Conservation (phyloP, 2,113 vertebrate species). For the Bostrychus sinensis region DNA sequence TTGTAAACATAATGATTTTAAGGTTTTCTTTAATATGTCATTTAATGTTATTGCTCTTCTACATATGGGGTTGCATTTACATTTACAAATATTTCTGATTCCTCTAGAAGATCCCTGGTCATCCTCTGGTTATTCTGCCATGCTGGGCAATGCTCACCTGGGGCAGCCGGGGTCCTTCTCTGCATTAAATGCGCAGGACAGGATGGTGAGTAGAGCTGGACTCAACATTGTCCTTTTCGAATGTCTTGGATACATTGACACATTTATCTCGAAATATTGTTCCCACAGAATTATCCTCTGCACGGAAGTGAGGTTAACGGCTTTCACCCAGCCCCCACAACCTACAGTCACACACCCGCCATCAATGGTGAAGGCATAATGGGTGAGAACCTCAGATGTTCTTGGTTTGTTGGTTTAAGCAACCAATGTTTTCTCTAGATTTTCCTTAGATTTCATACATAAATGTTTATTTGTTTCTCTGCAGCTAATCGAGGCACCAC, state of each 20-base stretch:
- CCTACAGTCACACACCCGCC: slow-evolving; percentile 90
- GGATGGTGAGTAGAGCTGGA: slow-evolving; percentile 84
- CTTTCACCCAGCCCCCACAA: slow-evolving; percentile 85
- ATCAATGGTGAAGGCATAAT: slow-evolving; percentile 91
- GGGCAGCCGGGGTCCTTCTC: slow-evolving; percentile 86
- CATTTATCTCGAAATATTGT: slow-evolving; percentile 24
- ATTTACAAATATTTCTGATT: slow-evolving; percentile 47
- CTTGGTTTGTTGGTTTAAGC: not conserved
- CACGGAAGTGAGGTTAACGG: slow-evolving; percentile 91
- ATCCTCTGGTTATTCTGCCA: slow-evolving; percentile 87
- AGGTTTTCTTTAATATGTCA: too few relatives aligned
- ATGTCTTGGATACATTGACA: not conserved
- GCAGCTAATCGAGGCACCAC: slow-evolving; percentile 89
- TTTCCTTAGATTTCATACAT: not conserved
- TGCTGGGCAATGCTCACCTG: slow-evolving; percentile 90
- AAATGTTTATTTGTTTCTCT: slow-evolving; percentile 41
- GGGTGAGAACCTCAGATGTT: slow-evolving; percentile 74
- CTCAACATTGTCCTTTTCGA: not conserved
- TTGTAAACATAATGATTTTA: too few relatives aligned
- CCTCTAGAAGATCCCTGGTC: slow-evolving; percentile 88
- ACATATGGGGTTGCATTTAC: slow-evolving; percentile 1
- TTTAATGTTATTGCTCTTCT: not conserved
- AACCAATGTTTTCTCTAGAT: too few relatives aligned
- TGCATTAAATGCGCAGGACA: slow-evolving; percentile 91
- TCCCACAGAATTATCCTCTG: slow-evolving; percentile 89